These are phyloP conservation scores for Solenopsis fugax DNA, from an alignment of 1,140 invertebrate genomes.

Conservation along the genomic window DNA sequence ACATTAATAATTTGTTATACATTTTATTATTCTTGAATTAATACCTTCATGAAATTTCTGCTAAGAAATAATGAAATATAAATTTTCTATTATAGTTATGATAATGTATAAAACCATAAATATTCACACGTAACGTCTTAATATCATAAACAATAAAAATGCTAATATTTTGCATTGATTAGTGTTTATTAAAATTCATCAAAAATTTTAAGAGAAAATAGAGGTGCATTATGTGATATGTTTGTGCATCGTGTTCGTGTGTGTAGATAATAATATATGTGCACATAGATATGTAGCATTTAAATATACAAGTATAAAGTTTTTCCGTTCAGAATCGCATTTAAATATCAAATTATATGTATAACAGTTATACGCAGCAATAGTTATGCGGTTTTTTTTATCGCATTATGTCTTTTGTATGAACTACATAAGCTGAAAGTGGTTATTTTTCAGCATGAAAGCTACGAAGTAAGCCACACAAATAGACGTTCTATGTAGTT, in stretches of 20 bases:
- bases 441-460: conserved; percentile 65
- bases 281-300: conserved; percentile 54
- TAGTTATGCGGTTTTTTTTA: conserved; percentile 28
- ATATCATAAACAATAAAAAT: conserved; percentile 24
- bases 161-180: conserved; percentile 14
- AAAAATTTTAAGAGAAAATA: conserved; percentile 34
- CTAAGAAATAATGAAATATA: neutral
- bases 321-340: conserved; percentile 33
- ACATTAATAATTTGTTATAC: neutral
- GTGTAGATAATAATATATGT: conserved; percentile 34
- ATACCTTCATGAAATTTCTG: conserved; percentile 6
- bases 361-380: conserved; percentile 25
- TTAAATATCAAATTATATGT: conserved; percentile 65
- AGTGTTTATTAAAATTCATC: conserved; percentile 60
- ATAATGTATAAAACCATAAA: neutral
- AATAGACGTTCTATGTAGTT: conserved; percentile 57
- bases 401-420: conserved; percentile 62
- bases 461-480: conserved; percentile 66
- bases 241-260: conserved; percentile 17
- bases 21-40: neutral
- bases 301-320: conserved; percentile 72
- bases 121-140: conserved; percentile 24
- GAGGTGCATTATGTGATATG: conserved; percentile 42
- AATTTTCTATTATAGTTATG: neutral
- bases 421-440: conserved; percentile 63